A percentile compares a stretch with the other conserved stretches of the same genome.
phyloP scores from a whole-genome alignment of 2,797 vertebrate species.

The Podarcis lilfordi region DNA sequence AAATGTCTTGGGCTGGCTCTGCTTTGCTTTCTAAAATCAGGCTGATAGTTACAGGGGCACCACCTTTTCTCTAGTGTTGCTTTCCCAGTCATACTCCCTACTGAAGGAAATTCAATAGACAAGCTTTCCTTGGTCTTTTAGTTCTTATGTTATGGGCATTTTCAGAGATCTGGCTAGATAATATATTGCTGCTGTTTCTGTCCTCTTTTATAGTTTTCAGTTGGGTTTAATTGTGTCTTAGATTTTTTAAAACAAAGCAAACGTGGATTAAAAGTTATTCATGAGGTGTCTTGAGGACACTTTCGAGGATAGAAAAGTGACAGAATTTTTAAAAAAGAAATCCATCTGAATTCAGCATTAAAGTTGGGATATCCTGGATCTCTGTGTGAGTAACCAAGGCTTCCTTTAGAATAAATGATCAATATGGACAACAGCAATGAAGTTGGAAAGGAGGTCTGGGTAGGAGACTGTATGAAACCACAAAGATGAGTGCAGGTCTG shows the following conservation, averaged over 20 bases:
- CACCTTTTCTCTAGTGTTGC: not conserved
- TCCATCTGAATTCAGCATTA: not conserved
- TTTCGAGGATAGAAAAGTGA: not conserved
- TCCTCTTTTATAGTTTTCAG: not conserved
- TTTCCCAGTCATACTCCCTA: not conserved
- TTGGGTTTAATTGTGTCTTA: not conserved
- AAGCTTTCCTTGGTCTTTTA: not conserved
- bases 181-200: not conserved
- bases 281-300: not conserved
- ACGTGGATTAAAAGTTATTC: not conserved
- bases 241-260: not conserved
- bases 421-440: not conserved
- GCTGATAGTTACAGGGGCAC: not conserved
- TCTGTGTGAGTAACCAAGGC: not conserved
- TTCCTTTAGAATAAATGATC: slow-evolving; percentile 12
- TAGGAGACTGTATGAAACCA: slow-evolving; percentile 6
- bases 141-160: not conserved
- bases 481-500: not conserved
- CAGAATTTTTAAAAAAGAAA: not conserved
- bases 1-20: no score
- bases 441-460: not conserved
- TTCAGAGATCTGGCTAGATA: not conserved
- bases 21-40: not conserved
- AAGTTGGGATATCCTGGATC: not conserved
- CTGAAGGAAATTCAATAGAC: not conserved